Percentiles rank a stretch among this genome's conserved stretches.
These are phyloP conservation scores for Pseudoips prasinana DNA, from an alignment of 2,888 invertebrate species.

Conservation along the genomic window DNA sequence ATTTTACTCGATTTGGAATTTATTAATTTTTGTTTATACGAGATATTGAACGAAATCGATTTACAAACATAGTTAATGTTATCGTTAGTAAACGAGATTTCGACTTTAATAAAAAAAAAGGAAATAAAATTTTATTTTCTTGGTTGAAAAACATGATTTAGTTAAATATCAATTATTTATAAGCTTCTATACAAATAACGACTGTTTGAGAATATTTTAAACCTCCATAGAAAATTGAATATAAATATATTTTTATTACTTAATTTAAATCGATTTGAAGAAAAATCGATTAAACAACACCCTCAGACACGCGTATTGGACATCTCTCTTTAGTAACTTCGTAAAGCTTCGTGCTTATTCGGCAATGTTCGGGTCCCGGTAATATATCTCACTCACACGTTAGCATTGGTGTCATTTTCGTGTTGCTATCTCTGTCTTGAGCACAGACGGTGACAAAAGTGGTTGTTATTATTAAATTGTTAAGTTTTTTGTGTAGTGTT, in stretches of 20 bases:
- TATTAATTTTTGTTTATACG: neutral
- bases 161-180: constrained; percentile 1
- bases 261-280: neutral
- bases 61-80: neutral
- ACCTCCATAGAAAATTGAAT: neutral
- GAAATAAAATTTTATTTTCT: neutral
- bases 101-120: neutral
- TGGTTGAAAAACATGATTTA: neutral
- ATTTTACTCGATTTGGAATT: neutral
- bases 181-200: neutral
- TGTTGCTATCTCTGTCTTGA: no score
- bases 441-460: no score
- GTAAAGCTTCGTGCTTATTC: no score
- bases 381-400: no score
- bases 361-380: no score
- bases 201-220: constrained; percentile 1
- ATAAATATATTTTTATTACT: neutral
- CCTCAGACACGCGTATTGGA: no score
- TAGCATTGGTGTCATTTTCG: no score
- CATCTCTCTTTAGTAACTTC: no score
- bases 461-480: no score
- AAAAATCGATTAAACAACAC: no score
- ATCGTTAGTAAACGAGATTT: neutral
- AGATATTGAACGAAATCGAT: neutral
- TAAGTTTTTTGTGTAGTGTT: no score